phyloP scores from a whole-genome alignment of 2,888 invertebrate species.

The Agrochola lychnidis region DNA sequence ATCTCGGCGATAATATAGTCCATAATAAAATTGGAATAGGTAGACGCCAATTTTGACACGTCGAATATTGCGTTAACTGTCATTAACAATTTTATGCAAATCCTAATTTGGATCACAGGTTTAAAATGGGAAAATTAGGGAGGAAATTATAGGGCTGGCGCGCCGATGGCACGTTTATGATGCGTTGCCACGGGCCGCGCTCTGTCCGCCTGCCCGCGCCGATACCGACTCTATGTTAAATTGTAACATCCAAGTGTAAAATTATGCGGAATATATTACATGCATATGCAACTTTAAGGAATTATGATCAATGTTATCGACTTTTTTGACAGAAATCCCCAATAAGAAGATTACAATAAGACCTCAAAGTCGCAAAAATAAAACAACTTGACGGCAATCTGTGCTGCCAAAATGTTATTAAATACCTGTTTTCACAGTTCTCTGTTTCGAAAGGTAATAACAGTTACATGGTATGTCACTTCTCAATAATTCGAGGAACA shows the following conservation, averaged over 20 bases:
- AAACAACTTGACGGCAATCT: constrained; percentile 18
- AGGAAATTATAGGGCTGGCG: constrained; percentile 85
- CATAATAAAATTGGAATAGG: constrained; percentile 78
- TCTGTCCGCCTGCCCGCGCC: constrained; percentile 59
- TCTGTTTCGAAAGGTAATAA: constrained; percentile 48
- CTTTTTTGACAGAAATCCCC: constrained; percentile 27
- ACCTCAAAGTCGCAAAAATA: constrained; percentile 8
- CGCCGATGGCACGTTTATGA: constrained; percentile 83
- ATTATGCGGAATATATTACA: constrained; percentile 65
- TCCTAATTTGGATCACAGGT: constrained; percentile 85
- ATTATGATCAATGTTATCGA: constrained; percentile 52
- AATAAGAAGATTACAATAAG: constrained; percentile 25
- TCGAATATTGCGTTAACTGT: constrained; percentile 84
- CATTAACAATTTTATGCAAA: constrained; percentile 89
- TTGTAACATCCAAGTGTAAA: constrained; percentile 67
- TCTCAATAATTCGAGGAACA: constrained; percentile 70
- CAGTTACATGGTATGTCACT: constrained; percentile 66
- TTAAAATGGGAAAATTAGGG: constrained; percentile 86
- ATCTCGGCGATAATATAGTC: constrained; percentile 78
- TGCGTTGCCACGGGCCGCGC: constrained; percentile 76
- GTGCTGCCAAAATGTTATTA: constrained; percentile 34
- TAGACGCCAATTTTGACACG: constrained; percentile 84
- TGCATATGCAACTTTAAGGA: constrained; percentile 31
- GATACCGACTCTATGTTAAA: constrained; percentile 61
- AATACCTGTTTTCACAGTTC: constrained; percentile 41